Evolutionary conservation across 2,888 invertebrate genomes (phyloP).

Genomic region (Netelia melanura): DNA sequence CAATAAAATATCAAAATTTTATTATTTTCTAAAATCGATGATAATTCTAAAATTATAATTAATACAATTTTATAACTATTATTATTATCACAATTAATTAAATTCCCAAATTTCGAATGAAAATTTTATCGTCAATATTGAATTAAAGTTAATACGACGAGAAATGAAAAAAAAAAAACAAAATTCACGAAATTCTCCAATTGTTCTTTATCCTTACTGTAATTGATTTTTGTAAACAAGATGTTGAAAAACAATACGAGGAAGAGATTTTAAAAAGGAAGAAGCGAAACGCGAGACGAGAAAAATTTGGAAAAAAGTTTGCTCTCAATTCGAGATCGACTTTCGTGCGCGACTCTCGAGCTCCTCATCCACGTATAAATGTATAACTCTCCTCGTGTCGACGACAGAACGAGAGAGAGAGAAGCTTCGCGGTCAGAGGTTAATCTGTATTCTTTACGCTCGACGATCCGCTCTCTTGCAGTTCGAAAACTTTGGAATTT

Average conservation of each 20-base stretch:
- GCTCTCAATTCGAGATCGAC: slow-evolving; percentile 54
- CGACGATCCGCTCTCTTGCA: slow-evolving; percentile 66
- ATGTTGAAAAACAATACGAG: background rate
- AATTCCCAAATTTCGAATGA: no score
- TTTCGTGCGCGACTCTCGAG: slow-evolving; percentile 21
- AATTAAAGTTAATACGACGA: background rate
- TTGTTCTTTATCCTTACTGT: background rate
- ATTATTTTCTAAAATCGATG: background rate
- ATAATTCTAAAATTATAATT: background rate
- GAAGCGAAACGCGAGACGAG: background rate
- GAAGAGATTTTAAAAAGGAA: background rate
- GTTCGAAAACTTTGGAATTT: slow-evolving; percentile 67
- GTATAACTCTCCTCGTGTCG: background rate
- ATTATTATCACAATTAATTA: no score
- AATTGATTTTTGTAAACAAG: no score
- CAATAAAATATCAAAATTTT: no score
- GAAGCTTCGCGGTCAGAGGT: slow-evolving; percentile 73
- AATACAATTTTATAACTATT: no score
- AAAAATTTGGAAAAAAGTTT: slow-evolving; percentile 35
- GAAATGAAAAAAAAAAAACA: background rate
- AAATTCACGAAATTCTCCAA: background rate
- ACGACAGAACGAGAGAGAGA: slow-evolving; percentile 46
- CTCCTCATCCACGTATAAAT: slow-evolving; percentile 41
- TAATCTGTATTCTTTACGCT: slow-evolving; percentile 79
- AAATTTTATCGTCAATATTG: background rate